Conservation (phyloP, 2,888 invertebrate genomes). For the Erynnis tages region DNA sequence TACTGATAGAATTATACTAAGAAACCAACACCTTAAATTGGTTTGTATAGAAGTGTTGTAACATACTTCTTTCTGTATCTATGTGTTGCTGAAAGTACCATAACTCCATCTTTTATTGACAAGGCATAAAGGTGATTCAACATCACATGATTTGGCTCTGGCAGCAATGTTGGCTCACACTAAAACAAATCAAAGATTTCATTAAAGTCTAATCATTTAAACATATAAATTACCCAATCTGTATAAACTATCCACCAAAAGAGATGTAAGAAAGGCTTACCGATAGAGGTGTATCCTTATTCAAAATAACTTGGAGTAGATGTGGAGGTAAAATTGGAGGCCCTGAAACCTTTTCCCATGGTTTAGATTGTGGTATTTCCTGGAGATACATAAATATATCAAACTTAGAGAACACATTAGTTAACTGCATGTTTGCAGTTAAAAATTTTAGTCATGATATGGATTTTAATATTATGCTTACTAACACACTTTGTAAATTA, state of each 20-base stretch:
- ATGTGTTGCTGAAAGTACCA: conserved; percentile 99
- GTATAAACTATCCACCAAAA: too few species aligned
- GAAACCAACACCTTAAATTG: conserved; percentile 85
- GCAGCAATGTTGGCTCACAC: conserved; percentile 99
- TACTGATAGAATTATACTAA: too few species aligned
- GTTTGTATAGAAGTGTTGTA: conserved; percentile 98
- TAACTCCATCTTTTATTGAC: conserved; percentile 99
- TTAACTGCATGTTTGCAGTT: too few species aligned
- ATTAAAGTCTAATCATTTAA: background rate
- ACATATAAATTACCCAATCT: background rate
- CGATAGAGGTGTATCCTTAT: conserved; percentile 98
- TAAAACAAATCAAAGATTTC: conserved; percentile 76
- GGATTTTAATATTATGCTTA: too few species aligned
- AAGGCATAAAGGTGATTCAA: conserved; percentile 99
- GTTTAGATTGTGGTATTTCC: conserved; percentile 94
- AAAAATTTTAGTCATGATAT: too few species aligned
- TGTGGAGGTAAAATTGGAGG: conserved; percentile 99
- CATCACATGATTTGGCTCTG: conserved; percentile 99
- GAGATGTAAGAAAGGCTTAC: conserved; percentile 84
- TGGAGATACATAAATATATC: conserved; percentile 52
- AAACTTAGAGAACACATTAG: too few species aligned
- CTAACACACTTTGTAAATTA: too few species aligned
- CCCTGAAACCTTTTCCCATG: conserved; percentile 95
- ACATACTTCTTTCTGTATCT: conserved; percentile 99
- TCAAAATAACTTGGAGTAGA: conserved; percentile 98